phyloP scores from a whole-genome alignment of 2,113 vertebrate genomes.

The Ornithorhynchus anatinus region DNA sequence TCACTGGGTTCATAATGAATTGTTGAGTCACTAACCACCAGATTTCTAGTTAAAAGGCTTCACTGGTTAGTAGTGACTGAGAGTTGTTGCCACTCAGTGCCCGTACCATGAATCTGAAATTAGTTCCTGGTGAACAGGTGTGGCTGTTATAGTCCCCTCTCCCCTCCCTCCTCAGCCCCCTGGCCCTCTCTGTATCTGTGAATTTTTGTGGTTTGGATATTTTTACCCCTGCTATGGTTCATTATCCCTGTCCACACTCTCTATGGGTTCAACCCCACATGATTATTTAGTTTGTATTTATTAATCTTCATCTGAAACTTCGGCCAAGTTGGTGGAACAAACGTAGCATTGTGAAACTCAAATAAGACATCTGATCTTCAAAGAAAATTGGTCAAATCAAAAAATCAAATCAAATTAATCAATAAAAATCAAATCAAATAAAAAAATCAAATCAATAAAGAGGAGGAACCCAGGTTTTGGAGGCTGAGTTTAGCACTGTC shows the following conservation, averaged over 20 bases:
- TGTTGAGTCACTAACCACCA: too few relatives aligned
- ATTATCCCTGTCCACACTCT: conserved; percentile 19
- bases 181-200: neutral
- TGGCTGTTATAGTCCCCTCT: neutral
- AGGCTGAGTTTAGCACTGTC: neutral
- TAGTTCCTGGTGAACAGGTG: conserved; percentile 19
- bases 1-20: neutral
- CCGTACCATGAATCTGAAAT: neutral
- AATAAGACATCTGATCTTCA: neutral
- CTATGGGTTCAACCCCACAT: neutral
- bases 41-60: neutral
- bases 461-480: too few relatives aligned
- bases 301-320: neutral
- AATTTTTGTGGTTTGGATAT: conserved; percentile 16
- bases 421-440: neutral
- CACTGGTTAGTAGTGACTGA: neutral
- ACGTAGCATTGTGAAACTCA: neutral
- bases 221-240: neutral
- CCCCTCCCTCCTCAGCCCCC: neutral
- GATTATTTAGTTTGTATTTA: neutral
- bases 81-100: conserved; percentile 5
- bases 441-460: too few relatives aligned
- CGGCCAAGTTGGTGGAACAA: neutral
- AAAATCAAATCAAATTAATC: neutral
- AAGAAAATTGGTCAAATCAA: neutral